Base-by-base conservation (phyloP, 2,888 invertebrate genomes). In the Drosophila phalerata region DNA sequence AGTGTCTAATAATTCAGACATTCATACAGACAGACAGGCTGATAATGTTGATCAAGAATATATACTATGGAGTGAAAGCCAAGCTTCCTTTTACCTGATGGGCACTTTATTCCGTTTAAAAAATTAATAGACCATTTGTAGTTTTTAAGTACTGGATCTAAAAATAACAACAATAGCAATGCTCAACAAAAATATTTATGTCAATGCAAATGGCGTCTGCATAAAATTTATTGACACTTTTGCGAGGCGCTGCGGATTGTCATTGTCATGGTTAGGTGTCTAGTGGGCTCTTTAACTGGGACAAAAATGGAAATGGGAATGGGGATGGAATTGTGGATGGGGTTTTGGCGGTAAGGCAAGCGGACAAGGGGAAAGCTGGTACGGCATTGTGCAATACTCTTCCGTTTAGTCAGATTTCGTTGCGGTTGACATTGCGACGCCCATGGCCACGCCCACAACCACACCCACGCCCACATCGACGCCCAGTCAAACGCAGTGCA, bases 171-270 rank as follows among this genome's bases (percentile, higher is more conserved):
- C 63, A 69, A 48, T 42, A n/a, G 38, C 47, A 28, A 47, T 38
- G 63, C 58, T 65, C 62, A 69, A 73, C 73, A 73, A 85, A 81
- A 84, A 80, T 66, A 79, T 85, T 73, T 87, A 89, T 85, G 77
- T 64, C 69, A 71, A 84, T 88, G 81, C 75, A 86, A 89, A 89
- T 89, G 88, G 76, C 78, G 77, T 73, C 88, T 86, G 86, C 90
- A 86, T 88, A 73, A 88, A 89, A 86, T 86, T 86, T 89, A 86
- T 86, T 88, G 89, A 86, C 86, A 89, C 87, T 86, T 86, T 88
- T 74, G 52, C 68, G 37, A 63, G 5, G 53, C 53, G 63, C 63
- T 66, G 73, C 65, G 80, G 80, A 87, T 81, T 89, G 79, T 68
- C 87, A 79, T 72, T 85, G 79, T 57, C 73, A 81, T 65, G 83